These are phyloP conservation scores for Diadema setosum DNA, from an alignment of 35 echinoderm and acorn worm genomes.

Conservation along the genomic window DNA sequence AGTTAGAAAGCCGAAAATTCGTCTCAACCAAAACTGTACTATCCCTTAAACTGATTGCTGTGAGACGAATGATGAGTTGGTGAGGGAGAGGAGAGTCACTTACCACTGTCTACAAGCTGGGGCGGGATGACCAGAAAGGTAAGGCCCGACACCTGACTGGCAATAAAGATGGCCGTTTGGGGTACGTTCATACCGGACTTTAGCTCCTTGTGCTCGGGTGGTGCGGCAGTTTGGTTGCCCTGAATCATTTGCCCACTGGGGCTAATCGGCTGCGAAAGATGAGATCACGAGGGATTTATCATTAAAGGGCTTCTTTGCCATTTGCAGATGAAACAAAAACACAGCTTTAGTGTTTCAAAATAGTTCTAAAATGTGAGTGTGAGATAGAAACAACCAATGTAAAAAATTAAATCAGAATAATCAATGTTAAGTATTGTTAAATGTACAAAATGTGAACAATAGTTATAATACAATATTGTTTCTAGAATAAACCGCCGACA, in stretches of 20 bases:
- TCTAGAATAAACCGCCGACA: not conserved
- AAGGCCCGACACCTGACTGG: not conserved
- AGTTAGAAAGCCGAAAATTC: not conserved
- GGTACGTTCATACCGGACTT: slow-evolving; percentile 1
- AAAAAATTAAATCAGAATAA: no score
- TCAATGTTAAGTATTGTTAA: no score
- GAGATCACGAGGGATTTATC: no score
- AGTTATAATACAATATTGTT: no score
- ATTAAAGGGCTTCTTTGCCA: no score
- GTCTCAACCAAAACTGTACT: not conserved
- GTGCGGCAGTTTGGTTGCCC: no score
- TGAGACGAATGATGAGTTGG: not conserved
- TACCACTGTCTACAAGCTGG: not conserved
- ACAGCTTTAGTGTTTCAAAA: no score
- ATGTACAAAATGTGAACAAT: no score
- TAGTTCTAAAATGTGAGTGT: no score
- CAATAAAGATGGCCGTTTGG: not conserved
- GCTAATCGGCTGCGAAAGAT: not conserved
- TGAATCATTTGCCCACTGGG: not conserved
- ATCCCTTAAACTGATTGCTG: not conserved
- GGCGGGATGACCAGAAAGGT: not conserved
- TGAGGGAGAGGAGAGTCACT: not conserved
- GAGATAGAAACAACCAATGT: no score
- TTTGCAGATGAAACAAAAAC: not conserved
- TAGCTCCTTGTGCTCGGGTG: not conserved